Conservation (phyloP, 2,797 vertebrate species). For the Gila robusta region DNA sequence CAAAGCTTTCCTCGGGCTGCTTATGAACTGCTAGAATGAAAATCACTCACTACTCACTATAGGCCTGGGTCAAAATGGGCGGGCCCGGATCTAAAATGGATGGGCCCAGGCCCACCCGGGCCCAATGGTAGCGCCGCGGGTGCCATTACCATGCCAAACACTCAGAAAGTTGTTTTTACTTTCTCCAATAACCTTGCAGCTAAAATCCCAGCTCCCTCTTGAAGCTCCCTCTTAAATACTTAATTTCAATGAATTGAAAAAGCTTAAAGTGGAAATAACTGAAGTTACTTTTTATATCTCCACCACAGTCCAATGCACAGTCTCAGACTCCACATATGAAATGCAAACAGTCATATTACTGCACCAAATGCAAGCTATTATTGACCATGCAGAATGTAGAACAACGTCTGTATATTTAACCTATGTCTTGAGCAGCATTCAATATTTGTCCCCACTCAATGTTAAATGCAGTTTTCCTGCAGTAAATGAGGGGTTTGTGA, state of each 20-base stretch:
- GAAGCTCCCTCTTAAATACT: conserved; percentile 15
- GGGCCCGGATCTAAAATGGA: too few species aligned
- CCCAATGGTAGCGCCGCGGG: too few species aligned
- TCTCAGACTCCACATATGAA: neutral
- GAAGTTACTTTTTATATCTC: neutral
- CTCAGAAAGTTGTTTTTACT: neutral
- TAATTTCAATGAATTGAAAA: conserved; percentile 36
- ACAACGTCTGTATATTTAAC: neutral
- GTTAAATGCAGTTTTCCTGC: conserved; percentile 9
- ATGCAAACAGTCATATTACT: neutral
- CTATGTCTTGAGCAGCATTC: neutral
- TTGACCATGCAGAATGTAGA: conserved; percentile 2
- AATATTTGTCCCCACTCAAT: conserved; percentile 8
- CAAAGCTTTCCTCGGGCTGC: too few species aligned
- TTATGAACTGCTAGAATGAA: too few species aligned
- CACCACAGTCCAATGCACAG: neutral
- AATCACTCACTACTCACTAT: too few species aligned
- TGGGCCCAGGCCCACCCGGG: too few species aligned
- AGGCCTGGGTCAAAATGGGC: too few species aligned
- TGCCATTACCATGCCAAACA: too few species aligned
- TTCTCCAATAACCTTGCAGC: neutral
- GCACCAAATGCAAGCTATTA: neutral
- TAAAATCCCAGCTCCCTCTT: neutral
- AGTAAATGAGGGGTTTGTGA: conserved; percentile 30
- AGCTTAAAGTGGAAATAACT: neutral